Percentiles rank a stretch among this genome's conserved stretches.
phyloP scores from a whole-genome alignment of 2,888 invertebrate genomes.

The Erebia palarica region DNA sequence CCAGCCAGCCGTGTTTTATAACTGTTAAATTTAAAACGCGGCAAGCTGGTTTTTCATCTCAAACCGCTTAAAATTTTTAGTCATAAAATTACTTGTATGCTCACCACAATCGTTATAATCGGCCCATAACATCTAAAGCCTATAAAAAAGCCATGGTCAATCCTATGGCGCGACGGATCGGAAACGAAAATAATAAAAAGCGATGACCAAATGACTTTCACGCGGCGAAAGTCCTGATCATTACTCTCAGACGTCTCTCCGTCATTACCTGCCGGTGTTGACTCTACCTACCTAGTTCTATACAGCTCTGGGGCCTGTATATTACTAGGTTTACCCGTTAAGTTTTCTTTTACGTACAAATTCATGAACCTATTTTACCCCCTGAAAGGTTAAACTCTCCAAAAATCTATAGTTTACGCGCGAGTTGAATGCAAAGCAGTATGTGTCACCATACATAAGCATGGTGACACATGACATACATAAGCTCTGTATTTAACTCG shows the following conservation, averaged over 20 bases:
- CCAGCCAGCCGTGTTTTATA: too few species aligned
- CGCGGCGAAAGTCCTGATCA: slow-evolving; percentile 36
- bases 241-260: slow-evolving; percentile 30
- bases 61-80: neutral
- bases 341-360: too few species aligned
- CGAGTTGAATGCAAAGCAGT: too few species aligned
- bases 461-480: too few species aligned
- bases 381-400: too few species aligned
- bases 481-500: too few species aligned
- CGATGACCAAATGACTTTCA: slow-evolving; percentile 36
- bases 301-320: neutral
- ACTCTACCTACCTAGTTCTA: neutral
- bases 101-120: neutral
- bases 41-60: too few species aligned
- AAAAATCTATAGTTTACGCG: too few species aligned
- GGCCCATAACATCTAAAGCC: neutral
- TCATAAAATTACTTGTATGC: neutral
- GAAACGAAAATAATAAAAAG: slow-evolving; percentile 29
- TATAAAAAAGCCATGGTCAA: slow-evolving; percentile 29
- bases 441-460: too few species aligned
- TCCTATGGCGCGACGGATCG: slow-evolving; percentile 19
- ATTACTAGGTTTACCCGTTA: too few species aligned
- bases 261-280: slow-evolving; percentile 23
- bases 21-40: too few species aligned
- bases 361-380: too few species aligned